Evolutionary conservation across 2,888 invertebrate species (phyloP).

Genomic region (Coelinius sp.): DNA sequence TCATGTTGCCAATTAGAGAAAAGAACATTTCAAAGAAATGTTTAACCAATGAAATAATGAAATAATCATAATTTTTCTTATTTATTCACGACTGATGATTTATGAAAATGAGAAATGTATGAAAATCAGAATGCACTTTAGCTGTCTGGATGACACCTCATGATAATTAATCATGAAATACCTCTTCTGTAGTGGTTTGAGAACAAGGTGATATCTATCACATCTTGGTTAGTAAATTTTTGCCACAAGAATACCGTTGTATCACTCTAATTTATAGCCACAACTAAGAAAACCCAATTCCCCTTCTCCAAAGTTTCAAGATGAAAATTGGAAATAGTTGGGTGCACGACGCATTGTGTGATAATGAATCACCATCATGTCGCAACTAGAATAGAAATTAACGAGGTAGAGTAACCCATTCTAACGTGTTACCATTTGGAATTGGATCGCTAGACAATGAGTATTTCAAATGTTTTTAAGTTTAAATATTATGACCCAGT

Average conservation of each 20-base stretch:
- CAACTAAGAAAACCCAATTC: background rate
- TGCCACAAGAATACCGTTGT: background rate
- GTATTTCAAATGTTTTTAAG: background rate
- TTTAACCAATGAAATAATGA: background rate
- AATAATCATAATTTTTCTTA: background rate
- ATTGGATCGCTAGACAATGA: constrained; percentile 10
- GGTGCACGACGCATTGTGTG: constrained; percentile 17
- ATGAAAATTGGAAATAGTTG: constrained; percentile 15
- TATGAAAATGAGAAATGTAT: background rate
- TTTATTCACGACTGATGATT: background rate
- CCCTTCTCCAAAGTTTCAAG: background rate
- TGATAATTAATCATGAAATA: background rate
- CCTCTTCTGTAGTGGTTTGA: constrained; percentile 1
- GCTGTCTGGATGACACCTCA: background rate
- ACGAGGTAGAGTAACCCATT: constrained; percentile 19
- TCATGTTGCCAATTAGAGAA: background rate
- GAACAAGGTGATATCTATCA: background rate
- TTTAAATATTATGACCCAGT: background rate
- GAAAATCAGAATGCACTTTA: background rate
- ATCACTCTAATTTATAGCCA: constrained; percentile 20
- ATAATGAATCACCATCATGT: constrained; percentile 25
- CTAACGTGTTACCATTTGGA: constrained; percentile 8
- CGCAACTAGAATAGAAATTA: constrained; percentile 27
- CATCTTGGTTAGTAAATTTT: constrained; percentile 8
- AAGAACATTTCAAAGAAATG: background rate